A percentile compares a stretch with the other conserved stretches of the same genome.
Conservation (phyloP, 2,113 vertebrate species). For the Donacobius atricapilla region DNA sequence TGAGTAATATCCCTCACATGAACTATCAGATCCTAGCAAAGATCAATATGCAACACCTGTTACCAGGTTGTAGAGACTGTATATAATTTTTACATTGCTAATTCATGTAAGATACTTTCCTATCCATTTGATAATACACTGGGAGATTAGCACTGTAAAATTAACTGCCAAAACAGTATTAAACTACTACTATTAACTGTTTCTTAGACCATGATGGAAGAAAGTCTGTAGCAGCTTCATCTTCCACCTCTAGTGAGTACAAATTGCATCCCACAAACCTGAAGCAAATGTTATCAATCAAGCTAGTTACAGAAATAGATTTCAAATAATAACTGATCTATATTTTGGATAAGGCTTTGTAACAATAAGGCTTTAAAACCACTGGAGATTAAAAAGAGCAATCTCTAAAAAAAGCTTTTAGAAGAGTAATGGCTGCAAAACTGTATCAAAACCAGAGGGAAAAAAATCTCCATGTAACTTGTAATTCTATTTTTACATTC, state of each 20-base stretch:
- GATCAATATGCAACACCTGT: neutral
- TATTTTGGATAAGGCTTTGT: neutral
- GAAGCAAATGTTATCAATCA: neutral
- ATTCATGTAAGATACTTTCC: neutral
- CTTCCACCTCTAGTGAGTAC: neutral
- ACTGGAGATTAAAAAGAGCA: neutral
- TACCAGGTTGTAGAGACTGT: neutral
- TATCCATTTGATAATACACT: neutral
- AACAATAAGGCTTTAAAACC: neutral
- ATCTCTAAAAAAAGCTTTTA: neutral
- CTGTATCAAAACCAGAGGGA: neutral
- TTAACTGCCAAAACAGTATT: neutral
- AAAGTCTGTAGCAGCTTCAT: neutral
- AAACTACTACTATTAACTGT: neutral
- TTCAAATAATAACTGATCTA: neutral
- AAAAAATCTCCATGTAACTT: neutral
- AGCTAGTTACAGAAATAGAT: neutral
- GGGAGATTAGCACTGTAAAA: neutral
- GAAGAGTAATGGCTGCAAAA: neutral
- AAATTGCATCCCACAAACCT: neutral
- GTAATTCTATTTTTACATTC: neutral
- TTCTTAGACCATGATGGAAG: neutral
- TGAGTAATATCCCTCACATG: slow-evolving; percentile 93
- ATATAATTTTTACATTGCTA: neutral
- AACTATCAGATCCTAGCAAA: slow-evolving; percentile 84